Evolutionary conservation across 2,888 invertebrate genomes (phyloP), one percentile per base, ranked within the genome.

Genomic region (Tuberolachnus salignus): DNA sequence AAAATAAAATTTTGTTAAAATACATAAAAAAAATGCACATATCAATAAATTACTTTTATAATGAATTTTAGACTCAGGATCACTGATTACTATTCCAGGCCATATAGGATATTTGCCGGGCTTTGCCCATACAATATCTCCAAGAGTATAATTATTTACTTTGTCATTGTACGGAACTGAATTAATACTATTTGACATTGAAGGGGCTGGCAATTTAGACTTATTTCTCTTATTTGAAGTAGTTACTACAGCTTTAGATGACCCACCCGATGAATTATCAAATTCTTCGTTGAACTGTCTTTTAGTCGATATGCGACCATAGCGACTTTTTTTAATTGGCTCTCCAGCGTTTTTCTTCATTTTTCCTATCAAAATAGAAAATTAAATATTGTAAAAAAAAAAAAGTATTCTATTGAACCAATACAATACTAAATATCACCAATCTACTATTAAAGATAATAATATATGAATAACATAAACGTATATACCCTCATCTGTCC

Each of bases 41-140:
- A 55, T 19, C 6, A 42, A 34, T 34, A 74, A 55, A 34, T 26
- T 67, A 57, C 75, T 46, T 69, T 69, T 78, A 19, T 14, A 26
- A 46, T 23, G 55, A 3, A 4, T 55, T n/a, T 75, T 66, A 3
- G 21, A 16, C 9, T 46, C n/a, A 3, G 78, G 78, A 26, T 78
- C 67, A 23, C 21, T 34, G 3, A 21, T 42, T 11, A 78, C 23
- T 61, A 78, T 69, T n/a, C 59, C 59, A n/a, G 78, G 78, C 78
- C 78, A 78, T 9, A 69, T 0, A 3, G 78, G 78, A 19, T 51
- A 78, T n/a, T 69, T 78, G 1, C 69, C 78, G 1, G 26, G 44
- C 49, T 78, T 78, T 3, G 78, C 78, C 78, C 78, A 78, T 23
- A 78, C 78, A 1, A 78, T 69, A 42, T 78, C 78, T 51, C 78